Evolutionary conservation across 2,797 vertebrate genomes (phyloP).

Genomic region (Phrynocephalus vlangalii): DNA sequence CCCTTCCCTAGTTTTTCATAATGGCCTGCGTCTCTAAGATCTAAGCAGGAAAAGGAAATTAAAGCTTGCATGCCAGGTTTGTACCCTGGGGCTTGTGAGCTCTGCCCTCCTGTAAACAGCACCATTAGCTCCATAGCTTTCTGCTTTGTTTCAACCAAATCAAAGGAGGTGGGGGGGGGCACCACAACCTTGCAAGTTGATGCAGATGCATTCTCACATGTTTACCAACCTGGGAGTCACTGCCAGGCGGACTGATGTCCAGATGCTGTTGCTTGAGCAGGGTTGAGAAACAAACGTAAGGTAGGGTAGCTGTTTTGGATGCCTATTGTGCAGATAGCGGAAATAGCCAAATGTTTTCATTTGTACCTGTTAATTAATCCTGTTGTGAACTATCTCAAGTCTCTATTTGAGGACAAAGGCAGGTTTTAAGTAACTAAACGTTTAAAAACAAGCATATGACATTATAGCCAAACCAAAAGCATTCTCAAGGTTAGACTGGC

Average conservation of each 20-base stretch:
- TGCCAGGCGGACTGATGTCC: background rate
- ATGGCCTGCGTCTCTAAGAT: background rate
- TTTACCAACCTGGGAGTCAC: background rate
- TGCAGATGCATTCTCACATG: background rate
- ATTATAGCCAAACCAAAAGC: background rate
- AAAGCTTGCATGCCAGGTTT: constrained; percentile 13
- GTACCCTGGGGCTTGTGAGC: background rate
- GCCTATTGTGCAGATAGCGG: background rate
- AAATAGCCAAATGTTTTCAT: background rate
- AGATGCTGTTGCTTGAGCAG: background rate
- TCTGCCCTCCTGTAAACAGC: background rate
- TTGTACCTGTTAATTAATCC: no score
- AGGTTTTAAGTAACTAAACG: no score
- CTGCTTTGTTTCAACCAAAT: background rate
- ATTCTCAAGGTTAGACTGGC: background rate
- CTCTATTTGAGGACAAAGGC: no score
- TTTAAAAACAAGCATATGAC: background rate
- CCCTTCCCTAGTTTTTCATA: background rate
- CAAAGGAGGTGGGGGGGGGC: background rate
- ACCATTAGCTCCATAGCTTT: background rate
- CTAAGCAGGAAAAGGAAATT: constrained; percentile 33
- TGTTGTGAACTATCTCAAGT: no score
- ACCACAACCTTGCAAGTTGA: background rate
- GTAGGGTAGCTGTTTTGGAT: background rate
- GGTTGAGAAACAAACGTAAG: background rate